Conservation (phyloP, 2,113 vertebrate species). For the Pterocles orientalis region DNA sequence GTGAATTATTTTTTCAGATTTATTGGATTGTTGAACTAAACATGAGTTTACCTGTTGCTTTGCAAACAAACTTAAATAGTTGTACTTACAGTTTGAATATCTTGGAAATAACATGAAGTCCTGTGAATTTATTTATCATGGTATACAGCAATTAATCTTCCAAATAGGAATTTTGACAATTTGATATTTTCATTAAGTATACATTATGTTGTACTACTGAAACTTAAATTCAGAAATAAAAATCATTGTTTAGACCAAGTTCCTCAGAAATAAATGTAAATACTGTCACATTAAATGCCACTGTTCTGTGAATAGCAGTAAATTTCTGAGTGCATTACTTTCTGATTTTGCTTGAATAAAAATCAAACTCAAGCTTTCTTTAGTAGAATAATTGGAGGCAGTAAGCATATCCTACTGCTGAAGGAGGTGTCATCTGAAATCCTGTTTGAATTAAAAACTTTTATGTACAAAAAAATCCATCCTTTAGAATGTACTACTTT, state of each 20-base stretch:
- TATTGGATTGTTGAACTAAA: background rate
- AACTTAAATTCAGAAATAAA: background rate
- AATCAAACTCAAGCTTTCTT: background rate
- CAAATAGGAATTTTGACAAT: background rate
- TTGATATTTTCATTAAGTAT: background rate
- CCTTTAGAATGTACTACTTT: background rate
- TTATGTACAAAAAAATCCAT: background rate
- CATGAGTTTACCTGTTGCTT: background rate
- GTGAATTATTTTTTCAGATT: background rate
- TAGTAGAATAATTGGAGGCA: background rate
- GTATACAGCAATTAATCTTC: background rate
- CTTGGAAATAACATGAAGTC: background rate
- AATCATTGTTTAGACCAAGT: background rate
- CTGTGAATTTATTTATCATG: background rate
- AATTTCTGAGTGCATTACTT: background rate
- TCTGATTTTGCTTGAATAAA: background rate
- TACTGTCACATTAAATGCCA: rapidly evolving
- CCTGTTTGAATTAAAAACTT: background rate
- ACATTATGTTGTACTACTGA: background rate
- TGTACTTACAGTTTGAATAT: background rate
- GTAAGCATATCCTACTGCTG: background rate
- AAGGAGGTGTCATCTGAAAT: background rate
- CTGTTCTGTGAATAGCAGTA: background rate
- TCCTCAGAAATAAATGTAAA: background rate
- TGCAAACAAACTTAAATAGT: background rate